Evolutionary conservation across 1,140 invertebrate species (phyloP).

Genomic region (Teleopsis dalmanni): DNA sequence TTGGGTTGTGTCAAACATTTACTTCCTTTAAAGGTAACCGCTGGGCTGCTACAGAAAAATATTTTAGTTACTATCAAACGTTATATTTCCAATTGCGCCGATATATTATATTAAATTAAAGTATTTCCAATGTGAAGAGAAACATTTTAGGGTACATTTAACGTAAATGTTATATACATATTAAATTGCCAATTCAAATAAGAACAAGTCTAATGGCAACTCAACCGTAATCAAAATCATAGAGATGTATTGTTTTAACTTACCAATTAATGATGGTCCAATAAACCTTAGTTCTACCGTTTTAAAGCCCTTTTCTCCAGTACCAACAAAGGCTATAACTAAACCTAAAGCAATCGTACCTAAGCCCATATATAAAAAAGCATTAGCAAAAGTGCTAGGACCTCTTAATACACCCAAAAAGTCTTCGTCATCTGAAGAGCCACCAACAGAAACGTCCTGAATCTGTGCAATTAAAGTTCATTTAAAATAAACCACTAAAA

Average conservation of each 20-base stretch:
- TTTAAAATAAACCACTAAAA: background rate
- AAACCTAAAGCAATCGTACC: slow-evolving; percentile 72
- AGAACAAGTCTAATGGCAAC: too few relatives aligned
- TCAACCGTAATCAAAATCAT: too few relatives aligned
- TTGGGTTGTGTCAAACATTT: too few relatives aligned
- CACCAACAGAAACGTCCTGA: slow-evolving; percentile 43
- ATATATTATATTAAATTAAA: too few relatives aligned
- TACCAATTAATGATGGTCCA: slow-evolving; percentile 65
- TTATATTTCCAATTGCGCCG: too few relatives aligned
- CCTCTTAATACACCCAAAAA: slow-evolving; percentile 47
- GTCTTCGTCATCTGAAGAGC: slow-evolving; percentile 45
- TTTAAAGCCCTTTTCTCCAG: slow-evolving; percentile 83
- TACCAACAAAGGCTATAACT: slow-evolving; percentile 80
- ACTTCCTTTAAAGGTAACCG: too few relatives aligned
- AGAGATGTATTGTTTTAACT: slow-evolving; percentile 12
- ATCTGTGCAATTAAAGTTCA: slow-evolving; percentile 23
- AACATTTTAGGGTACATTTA: too few relatives aligned
- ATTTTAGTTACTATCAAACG: too few relatives aligned
- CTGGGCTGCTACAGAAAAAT: too few relatives aligned
- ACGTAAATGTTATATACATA: too few relatives aligned
- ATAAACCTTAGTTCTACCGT: slow-evolving; percentile 74
- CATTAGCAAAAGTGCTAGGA: slow-evolving; percentile 63
- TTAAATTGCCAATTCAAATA: too few relatives aligned
- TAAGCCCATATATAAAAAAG: slow-evolving; percentile 75
- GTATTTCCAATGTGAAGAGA: too few relatives aligned